Conservation (phyloP, 1,140 invertebrate species). For the Physella acuta region DNA sequence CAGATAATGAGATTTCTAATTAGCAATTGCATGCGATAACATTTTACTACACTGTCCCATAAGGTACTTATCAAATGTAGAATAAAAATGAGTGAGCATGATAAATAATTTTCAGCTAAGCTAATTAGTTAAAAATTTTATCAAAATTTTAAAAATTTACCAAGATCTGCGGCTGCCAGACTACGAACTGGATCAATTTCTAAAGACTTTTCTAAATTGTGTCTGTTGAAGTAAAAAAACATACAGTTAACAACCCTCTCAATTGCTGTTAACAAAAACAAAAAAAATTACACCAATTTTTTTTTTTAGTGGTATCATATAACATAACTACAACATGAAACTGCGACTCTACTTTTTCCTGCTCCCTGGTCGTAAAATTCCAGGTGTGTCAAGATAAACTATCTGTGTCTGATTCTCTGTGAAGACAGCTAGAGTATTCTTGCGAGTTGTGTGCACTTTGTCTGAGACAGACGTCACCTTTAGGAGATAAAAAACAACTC, state of each 20-base stretch:
- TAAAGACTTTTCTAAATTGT: conserved; percentile 33
- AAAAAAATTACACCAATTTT: background rate
- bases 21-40: too few species aligned
- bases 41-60: too few species aligned
- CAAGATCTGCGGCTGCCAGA: conserved; percentile 34
- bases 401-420: conserved; percentile 78
- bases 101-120: too few species aligned
- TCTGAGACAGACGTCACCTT: conserved; percentile 75
- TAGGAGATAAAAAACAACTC: conserved; percentile 11
- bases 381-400: conserved; percentile 51
- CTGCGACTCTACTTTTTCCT: conserved; percentile 33
- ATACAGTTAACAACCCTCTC: background rate
- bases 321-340: too few species aligned
- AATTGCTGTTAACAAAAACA: background rate
- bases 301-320: too few species aligned
- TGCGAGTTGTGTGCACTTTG: conserved; percentile 87
- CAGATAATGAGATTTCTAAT: too few species aligned
- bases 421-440: conserved; percentile 72
- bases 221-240: conserved; percentile 35
- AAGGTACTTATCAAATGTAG: too few species aligned
- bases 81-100: too few species aligned
- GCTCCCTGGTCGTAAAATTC: conserved; percentile 29
- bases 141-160: conserved; percentile 28
- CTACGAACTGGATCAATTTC: conserved; percentile 36
- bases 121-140: background rate